phyloP scores from a whole-genome alignment of 2,797 vertebrate genomes.

The Meda fulgida region DNA sequence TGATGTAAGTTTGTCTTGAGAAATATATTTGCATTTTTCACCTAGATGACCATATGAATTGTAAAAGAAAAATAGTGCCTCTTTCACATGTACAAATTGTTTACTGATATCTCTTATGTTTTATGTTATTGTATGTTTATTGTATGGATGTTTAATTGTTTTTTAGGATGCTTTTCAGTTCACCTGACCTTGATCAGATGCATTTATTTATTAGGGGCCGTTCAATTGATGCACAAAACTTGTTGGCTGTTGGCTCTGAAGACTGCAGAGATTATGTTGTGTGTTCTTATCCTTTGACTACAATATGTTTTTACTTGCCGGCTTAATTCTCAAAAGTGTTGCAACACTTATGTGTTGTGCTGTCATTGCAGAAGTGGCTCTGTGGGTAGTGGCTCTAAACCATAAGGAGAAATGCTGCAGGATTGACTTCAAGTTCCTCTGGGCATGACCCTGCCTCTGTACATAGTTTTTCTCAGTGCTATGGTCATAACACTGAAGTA shows the following conservation, averaged over 20 bases:
- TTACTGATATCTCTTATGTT: not conserved
- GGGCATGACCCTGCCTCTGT: not conserved
- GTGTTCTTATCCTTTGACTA: too few relatives aligned
- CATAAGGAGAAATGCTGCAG: not conserved
- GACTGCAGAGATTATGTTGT: not conserved
- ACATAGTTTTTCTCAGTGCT: not conserved
- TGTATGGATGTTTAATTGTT: not conserved
- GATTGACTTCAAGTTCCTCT: slow-evolving; percentile 16
- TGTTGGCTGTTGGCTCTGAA: not conserved
- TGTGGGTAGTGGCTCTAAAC: not conserved
- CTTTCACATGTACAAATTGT: not conserved
- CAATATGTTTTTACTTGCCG: not conserved
- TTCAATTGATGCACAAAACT: not conserved
- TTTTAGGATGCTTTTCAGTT: not conserved
- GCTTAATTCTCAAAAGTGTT: not conserved
- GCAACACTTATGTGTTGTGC: not conserved
- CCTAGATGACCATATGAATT: not conserved
- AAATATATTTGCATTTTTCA: too few relatives aligned
- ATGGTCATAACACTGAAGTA: not conserved
- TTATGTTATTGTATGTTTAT: not conserved
- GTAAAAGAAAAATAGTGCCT: not conserved
- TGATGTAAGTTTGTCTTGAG: too few relatives aligned
- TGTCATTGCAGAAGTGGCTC: slow-evolving; percentile 22
- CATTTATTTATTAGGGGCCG: not conserved
- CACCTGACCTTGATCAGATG: not conserved